Evolutionary conservation across 1,140 invertebrate genomes (phyloP), one percentile per base, ranked within the genome.

Genomic region (Halotydeus destructor): DNA sequence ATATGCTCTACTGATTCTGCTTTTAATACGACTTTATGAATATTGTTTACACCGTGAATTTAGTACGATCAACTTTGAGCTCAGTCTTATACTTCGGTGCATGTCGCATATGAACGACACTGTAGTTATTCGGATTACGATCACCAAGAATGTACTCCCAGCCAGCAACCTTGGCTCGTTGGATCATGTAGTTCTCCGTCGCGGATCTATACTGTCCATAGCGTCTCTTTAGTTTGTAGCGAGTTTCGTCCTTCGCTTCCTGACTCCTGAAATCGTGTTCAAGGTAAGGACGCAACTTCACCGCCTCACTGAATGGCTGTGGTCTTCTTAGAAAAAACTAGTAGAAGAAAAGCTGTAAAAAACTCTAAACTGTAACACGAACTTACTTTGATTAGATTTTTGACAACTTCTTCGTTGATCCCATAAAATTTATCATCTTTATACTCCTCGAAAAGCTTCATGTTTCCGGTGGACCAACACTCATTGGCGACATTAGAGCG

Each of bases 331-430:
- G 37, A 5, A 33, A 4, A 47, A 47, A 47, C 32, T 46, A 30
- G 16, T 8, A 45, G 14, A 45, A 44, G 16, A 44, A 27, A 44
- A 24, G 19, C 18, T 8, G 5, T 12, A 45, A 5, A 22, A 41
- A 46, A n/a, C 19, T 44, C 14, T 26, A n/a, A 43, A 39, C 4
- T 44, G n/a, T 41, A 12, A 12, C 18, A 2, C 18, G 24, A 38
- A 38, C 14, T 36, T 26, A 46, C 39, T 14, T 72, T 71, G 1
- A 89, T 52, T 9, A 93, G 54, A 48, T 64, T 61, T 55, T 71
- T 73, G 5, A 89, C 54, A 3, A 80, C 75, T 31, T 75, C 69
- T 41, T 81, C 75, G 64, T 91, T 88, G 31, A 86, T 71, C 24
- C 61, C 60, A 47, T 73, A 57, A 3, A 88, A 60, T 60, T 75